Base-by-base conservation (phyloP, 2,797 vertebrate species). In the Enteromius radiatus region DNA sequence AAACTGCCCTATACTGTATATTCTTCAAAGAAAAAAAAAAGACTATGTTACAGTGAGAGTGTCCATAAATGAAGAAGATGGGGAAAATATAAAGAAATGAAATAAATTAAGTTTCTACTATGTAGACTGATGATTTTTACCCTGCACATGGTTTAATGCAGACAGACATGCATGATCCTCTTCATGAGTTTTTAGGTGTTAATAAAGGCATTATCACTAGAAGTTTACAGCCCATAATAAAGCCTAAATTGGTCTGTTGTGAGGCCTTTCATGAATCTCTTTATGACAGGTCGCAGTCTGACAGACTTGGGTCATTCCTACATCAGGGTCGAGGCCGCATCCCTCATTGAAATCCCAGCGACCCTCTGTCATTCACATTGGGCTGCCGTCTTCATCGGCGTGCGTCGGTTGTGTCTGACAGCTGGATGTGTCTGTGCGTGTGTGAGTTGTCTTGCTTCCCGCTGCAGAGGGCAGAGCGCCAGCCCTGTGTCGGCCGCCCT, bases 401-500 rank as follows among this genome's bases (percentile, higher is more conserved):
- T 74, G 21, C 45, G 70, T 15, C 49, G 5, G 54, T 81, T 81
- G 59, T 78, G 19, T 80, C n/a, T 67, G 70, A 78, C 56, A 33
- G 70, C 70, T 83, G 77, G 69, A 65, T 84, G 78, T 80, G 86
- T 77, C 36, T 67, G 45, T 54, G 45, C 70, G 47, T 63, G 79
- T 82, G 70, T 69, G 76, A 59, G 67, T 47, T 61, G 56, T 65
- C 56, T 33, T 11, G 38, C 21, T 87, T 33, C 61, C 68, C 71
- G 71, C 84, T 85, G 85, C 52, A 87, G 23, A 74, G 75, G 76
- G 76, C 82, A 78, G 61, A 84, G 49, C 61, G 81, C 59, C 59
- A 69, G 81, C 79, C 36, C 26, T 41, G 47, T 76, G 85, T 79
- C 78, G 80, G 69, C 65, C 36, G 3, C 41, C 69, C 82, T 85